Evolutionary conservation across 1,140 invertebrate species (phyloP).

Genomic region (Caenorhabditis tropicalis): DNA sequence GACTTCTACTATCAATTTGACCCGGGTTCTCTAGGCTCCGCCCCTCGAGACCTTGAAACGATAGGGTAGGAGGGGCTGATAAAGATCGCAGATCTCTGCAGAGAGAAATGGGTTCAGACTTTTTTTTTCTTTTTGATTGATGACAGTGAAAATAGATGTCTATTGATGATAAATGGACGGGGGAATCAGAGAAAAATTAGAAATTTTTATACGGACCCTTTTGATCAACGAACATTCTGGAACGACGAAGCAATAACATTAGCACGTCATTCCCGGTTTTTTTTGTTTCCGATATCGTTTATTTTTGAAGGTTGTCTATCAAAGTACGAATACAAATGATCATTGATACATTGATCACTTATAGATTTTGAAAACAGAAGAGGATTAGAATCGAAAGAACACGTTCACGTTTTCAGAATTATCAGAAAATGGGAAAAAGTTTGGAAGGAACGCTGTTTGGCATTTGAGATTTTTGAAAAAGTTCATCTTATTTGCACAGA

Average conservation of each 20-base stretch:
- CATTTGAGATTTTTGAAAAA: too few species aligned
- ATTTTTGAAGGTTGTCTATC: background rate
- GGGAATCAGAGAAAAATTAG: background rate
- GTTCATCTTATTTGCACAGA: too few species aligned
- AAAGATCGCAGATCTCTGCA: conserved; percentile 4
- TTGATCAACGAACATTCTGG: background rate
- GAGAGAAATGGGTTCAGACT: background rate
- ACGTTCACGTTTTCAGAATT: too few species aligned
- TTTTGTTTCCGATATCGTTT: background rate
- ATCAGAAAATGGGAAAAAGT: too few species aligned
- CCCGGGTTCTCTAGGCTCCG: background rate
- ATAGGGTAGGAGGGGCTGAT: background rate
- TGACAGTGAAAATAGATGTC: background rate
- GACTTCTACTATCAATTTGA: background rate
- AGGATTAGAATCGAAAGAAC: too few species aligned
- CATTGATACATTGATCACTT: background rate
- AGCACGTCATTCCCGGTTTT: conserved; percentile 17
- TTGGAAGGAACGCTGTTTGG: too few species aligned
- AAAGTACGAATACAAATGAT: background rate
- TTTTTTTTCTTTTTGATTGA: background rate
- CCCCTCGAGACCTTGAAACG: background rate
- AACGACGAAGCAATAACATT: background rate
- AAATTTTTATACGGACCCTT: too few species aligned
- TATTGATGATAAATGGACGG: background rate
- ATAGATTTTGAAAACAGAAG: too few species aligned